Evolutionary conservation across 2,113 vertebrate species (phyloP), one percentile per base, ranked within the genome.

Genomic region (Polyodon spathula): DNA sequence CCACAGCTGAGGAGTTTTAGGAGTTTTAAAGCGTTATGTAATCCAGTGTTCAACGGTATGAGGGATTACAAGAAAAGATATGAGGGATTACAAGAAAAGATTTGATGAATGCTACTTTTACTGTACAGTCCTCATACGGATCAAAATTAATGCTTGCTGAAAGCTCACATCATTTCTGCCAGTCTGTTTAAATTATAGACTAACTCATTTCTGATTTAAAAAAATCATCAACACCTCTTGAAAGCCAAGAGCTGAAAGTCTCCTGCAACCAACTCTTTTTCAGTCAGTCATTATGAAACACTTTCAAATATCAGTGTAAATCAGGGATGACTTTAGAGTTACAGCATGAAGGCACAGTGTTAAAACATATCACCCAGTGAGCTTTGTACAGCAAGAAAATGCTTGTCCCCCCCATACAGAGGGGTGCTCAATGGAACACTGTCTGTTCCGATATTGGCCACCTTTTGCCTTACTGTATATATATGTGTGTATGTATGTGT

Each of bases 391-490:
- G 64, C 58, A 63, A 71, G 66, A 65, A 72, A 72, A 64, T 67
- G 63, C 64, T 64, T 66, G 63, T 63, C 65, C 76, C 73, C 73
- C 38, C 56, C 63, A 70, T 62, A 66, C 54, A 60, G 43, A 63
- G 44, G 15, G 14, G 51, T 61, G 63, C 60, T 73, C 67, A 77
- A 71, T 62, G 68, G 68, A 68, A 69, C 66, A 72, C 64, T 74
- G 71, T 77, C 56, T 58, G 64, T 52, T 61, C 53, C 62, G 66
- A 72, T 68, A 66, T 63, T 74, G 67, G 67, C 68, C 71, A 75
- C 51, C 71, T 59, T 46, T 48, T 54, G 54, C 63, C 59, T 69
- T 62, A 68, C 62, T 44, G 39, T 56, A 54, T 63, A 66, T 58
- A 50, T n/a, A n/a, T n/a, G n/a, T n/a, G n/a, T n/a, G n/a, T n/a